A percentile compares a stretch with the other conserved stretches of the same genome.
phyloP scores from a whole-genome alignment of 1,140 invertebrate genomes.

The Neodiprion fabricii region DNA sequence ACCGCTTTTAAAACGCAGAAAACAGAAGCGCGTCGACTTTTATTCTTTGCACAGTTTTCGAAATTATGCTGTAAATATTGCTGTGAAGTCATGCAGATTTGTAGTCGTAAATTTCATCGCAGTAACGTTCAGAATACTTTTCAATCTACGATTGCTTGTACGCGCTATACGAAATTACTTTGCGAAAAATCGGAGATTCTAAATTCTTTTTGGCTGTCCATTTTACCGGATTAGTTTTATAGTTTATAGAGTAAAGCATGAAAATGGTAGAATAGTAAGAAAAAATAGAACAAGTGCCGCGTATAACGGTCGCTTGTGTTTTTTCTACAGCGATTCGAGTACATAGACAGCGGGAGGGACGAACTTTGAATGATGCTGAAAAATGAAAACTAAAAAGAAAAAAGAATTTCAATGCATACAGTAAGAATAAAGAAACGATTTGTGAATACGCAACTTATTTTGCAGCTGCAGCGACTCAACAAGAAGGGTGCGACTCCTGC shows the following conservation, averaged over 20 bases:
- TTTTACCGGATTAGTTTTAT: too few species aligned
- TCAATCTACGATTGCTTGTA: not conserved
- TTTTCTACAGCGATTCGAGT: slow-evolving; percentile 58
- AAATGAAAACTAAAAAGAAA: slow-evolving; percentile 17
- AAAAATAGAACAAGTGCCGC: not conserved
- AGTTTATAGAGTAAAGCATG: not conserved
- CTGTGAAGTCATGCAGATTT: too few species aligned
- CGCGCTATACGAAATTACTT: not conserved
- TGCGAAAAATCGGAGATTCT: not conserved
- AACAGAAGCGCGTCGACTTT: too few species aligned
- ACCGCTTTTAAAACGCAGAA: too few species aligned
- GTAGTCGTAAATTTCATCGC: too few species aligned
- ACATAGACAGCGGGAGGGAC: slow-evolving; percentile 59
- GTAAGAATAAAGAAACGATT: slow-evolving; percentile 9
- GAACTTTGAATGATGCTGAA: slow-evolving; percentile 44
- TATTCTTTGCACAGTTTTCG: too few species aligned
- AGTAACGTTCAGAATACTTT: too few species aligned
- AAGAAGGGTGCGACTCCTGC: slow-evolving; percentile 57
- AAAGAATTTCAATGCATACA: slow-evolving; percentile 14
- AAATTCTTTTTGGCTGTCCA: too few species aligned
- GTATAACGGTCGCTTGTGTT: not conserved
- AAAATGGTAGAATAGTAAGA: not conserved
- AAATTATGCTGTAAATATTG: too few species aligned
- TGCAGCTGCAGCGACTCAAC: slow-evolving; percentile 62
- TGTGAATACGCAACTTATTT: slow-evolving; percentile 41